These are phyloP conservation scores for Rhabdomys dilectus DNA, from an alignment of 2,113 vertebrate genomes.

Conservation along the genomic window DNA sequence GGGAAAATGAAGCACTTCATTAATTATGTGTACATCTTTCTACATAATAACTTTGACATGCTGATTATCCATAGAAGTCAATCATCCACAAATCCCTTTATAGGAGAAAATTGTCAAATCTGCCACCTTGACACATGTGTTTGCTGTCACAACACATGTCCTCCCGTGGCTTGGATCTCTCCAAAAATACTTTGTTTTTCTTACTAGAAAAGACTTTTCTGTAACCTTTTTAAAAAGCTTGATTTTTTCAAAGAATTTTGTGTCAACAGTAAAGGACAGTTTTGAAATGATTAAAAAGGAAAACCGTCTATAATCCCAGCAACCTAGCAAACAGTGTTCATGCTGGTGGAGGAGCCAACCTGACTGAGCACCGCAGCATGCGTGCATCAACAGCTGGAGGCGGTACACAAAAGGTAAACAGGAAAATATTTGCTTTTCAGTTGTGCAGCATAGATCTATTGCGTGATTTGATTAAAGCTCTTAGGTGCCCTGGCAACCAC, in stretches of 20 bases:
- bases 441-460: neutral
- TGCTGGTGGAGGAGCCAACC: neutral
- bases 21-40: slow-evolving; percentile 32
- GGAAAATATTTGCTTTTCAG: slow-evolving; percentile 32
- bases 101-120: neutral
- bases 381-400: neutral
- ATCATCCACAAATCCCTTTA: neutral
- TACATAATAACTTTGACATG: slow-evolving; percentile 11
- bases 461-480: slow-evolving; percentile 55
- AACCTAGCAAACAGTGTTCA: slow-evolving; percentile 25
- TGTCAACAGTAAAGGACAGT: slow-evolving; percentile 54
- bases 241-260: slow-evolving; percentile 68
- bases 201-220: slow-evolving; percentile 41
- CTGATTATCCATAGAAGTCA: slow-evolving; percentile 43
- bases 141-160: neutral
- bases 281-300: slow-evolving; percentile 58
- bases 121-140: neutral
- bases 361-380: neutral
- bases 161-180: neutral
- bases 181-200: slow-evolving; percentile 49
- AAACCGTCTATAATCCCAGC: slow-evolving; percentile 11
- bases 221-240: slow-evolving; percentile 62
- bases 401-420: slow-evolving; percentile 12
- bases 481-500: neutral
- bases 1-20: slow-evolving; percentile 7